Evolutionary conservation across 2,888 invertebrate genomes (phyloP).

Genomic region (Athrips mouffetella): DNA sequence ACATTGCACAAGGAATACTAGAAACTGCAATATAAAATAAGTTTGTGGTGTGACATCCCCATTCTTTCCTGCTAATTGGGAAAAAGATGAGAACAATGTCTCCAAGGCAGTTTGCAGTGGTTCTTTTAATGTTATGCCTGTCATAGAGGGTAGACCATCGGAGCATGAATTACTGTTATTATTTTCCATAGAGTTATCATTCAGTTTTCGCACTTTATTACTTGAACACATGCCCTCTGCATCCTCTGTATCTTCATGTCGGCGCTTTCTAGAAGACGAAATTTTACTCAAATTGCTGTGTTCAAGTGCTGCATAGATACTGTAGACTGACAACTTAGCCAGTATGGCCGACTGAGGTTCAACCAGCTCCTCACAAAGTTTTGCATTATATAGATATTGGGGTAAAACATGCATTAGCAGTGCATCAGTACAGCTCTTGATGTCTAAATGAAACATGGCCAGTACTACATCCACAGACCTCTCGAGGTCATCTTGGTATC

Average conservation of each 20-base stretch:
- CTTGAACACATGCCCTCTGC: constrained; percentile 79
- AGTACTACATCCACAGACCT: constrained; percentile 91
- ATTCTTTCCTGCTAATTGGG: constrained; percentile 82
- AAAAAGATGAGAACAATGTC: constrained; percentile 84
- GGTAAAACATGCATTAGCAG: constrained; percentile 86
- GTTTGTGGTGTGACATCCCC: constrained; percentile 91
- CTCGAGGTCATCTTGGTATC: constrained; percentile 85
- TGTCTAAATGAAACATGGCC: constrained; percentile 93
- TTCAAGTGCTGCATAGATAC: constrained; percentile 84
- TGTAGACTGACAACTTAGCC: constrained; percentile 86
- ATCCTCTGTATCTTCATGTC: constrained; percentile 80
- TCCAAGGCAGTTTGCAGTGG: constrained; percentile 82
- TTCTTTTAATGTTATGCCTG: constrained; percentile 74
- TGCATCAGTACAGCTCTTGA: constrained; percentile 90
- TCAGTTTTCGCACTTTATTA: constrained; percentile 80
- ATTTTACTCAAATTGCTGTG: constrained; percentile 68
- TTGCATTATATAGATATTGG: constrained; percentile 83
- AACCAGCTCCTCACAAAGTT: constrained; percentile 82
- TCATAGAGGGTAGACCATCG: constrained; percentile 42
- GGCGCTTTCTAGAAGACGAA: constrained; percentile 77
- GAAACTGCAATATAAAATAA: constrained; percentile 88
- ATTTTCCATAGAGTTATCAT: constrained; percentile 73
- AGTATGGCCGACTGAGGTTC: constrained; percentile 88
- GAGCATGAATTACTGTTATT: constrained; percentile 73
- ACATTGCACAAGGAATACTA: constrained; percentile 85